Evolutionary conservation across 2,113 vertebrate genomes (phyloP).

Genomic region (Psophia crepitans): DNA sequence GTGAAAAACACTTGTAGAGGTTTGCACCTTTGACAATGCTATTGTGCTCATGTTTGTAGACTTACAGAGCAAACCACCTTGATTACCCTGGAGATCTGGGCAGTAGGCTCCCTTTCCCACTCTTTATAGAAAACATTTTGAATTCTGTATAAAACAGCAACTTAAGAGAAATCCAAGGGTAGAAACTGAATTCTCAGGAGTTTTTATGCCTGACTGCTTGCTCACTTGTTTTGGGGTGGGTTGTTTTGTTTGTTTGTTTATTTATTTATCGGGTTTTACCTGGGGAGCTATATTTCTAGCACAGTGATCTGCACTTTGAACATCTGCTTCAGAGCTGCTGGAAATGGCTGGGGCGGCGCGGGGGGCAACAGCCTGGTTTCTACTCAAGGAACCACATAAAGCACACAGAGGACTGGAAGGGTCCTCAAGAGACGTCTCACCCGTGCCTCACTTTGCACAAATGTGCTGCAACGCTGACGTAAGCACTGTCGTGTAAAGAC

Average conservation of each 20-base stretch:
- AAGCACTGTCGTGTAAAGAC: neutral
- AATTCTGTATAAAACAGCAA: neutral
- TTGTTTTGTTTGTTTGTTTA: neutral
- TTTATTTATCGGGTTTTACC: neutral
- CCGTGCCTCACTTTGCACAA: neutral
- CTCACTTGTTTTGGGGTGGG: neutral
- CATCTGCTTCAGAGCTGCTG: neutral
- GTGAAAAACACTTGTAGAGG: neutral
- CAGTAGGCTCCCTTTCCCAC: neutral
- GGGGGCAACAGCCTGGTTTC: neutral
- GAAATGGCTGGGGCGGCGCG: neutral
- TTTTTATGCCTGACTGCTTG: neutral
- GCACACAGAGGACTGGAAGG: neutral
- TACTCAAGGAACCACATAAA: neutral
- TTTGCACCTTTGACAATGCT: neutral
- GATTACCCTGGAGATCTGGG: neutral
- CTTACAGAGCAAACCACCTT: neutral
- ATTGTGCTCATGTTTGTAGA: neutral
- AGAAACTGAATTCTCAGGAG: neutral
- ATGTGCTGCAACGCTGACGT: rapidly evolving
- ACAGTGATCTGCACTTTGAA: neutral
- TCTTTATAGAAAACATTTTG: neutral
- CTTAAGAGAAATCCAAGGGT: neutral
- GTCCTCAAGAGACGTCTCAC: neutral
- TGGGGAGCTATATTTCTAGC: neutral